These are phyloP conservation scores for Takifugu rubripes DNA, from an alignment of 2,797 vertebrate species.

Conservation along the genomic window DNA sequence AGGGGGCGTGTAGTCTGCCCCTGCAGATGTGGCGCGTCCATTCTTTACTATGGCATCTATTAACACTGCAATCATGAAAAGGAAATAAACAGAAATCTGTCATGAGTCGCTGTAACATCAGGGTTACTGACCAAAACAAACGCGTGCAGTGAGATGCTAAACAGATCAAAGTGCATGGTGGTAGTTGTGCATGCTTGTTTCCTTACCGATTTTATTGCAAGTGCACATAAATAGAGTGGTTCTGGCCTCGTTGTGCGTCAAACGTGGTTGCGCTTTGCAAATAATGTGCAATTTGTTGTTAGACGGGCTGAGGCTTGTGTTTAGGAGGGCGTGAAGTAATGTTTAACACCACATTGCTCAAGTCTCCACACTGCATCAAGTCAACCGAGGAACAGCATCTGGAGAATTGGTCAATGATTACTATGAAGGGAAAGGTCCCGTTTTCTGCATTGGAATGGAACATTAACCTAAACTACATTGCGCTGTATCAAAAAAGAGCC, in stretches of 20 bases:
- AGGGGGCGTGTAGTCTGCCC: constrained; percentile 65
- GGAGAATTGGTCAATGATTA: too few relatives aligned
- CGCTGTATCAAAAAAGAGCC: too few relatives aligned
- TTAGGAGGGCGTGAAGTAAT: not conserved
- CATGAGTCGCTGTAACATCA: not conserved
- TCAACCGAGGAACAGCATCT: not conserved
- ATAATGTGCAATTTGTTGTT: not conserved
- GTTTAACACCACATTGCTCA: not conserved
- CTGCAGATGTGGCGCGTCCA: constrained; percentile 66
- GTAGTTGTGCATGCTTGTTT: too few relatives aligned
- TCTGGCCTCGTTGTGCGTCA: not conserved
- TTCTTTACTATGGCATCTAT: constrained; percentile 85
- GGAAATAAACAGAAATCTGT: constrained; percentile 6
- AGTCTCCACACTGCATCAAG: not conserved
- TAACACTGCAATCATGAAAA: constrained; percentile 71
- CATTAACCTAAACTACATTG: too few relatives aligned
- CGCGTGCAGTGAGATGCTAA: too few relatives aligned
- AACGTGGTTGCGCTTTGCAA: too few relatives aligned
- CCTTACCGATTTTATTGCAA: too few relatives aligned
- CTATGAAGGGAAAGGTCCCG: too few relatives aligned
- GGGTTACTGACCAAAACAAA: too few relatives aligned
- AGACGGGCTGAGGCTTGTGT: not conserved
- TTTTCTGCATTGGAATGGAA: too few relatives aligned
- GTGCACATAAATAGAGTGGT: not conserved
- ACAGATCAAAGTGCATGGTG: too few relatives aligned